Evolutionary conservation across 2,888 invertebrate species (phyloP).

Genomic region (Chrysodeixis includens): DNA sequence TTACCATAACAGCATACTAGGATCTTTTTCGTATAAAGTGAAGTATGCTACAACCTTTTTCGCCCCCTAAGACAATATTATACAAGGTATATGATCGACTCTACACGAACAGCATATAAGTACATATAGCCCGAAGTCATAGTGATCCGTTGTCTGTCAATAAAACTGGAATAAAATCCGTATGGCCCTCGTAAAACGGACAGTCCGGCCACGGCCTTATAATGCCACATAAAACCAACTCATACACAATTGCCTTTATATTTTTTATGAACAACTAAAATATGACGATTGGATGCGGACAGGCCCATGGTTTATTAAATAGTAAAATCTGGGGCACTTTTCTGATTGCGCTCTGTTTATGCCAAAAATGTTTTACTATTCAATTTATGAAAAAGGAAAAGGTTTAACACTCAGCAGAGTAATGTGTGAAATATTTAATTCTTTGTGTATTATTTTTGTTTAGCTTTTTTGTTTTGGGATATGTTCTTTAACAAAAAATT

Average conservation of each 20-base stretch:
- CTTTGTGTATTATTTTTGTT: too few relatives aligned
- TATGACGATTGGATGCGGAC: conserved; percentile 58
- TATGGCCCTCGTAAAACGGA: conserved; percentile 74
- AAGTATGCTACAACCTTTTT: too few relatives aligned
- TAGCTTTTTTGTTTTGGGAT: too few relatives aligned
- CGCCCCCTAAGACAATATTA: too few relatives aligned
- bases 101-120: not conserved
- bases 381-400: not conserved
- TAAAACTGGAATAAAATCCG: conserved; percentile 76
- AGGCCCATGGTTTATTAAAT: conserved; percentile 36
- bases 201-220: conserved; percentile 71
- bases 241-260: conserved; percentile 76
- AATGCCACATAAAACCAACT: conserved; percentile 81
- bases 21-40: too few relatives aligned
- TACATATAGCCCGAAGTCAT: conserved; percentile 20
- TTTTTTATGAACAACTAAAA: conserved; percentile 68
- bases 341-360: not conserved
- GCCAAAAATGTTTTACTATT: not conserved
- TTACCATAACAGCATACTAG: too few relatives aligned
- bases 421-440: not conserved
- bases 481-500: too few relatives aligned
- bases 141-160: conserved; percentile 67
- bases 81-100: not conserved
- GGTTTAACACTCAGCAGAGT: not conserved
- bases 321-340: conserved; percentile 17